Evolutionary conservation across 2,113 vertebrate genomes (phyloP), one percentile per base, ranked within the genome.

Genomic region (Poeciliopsis turrubarensis): DNA sequence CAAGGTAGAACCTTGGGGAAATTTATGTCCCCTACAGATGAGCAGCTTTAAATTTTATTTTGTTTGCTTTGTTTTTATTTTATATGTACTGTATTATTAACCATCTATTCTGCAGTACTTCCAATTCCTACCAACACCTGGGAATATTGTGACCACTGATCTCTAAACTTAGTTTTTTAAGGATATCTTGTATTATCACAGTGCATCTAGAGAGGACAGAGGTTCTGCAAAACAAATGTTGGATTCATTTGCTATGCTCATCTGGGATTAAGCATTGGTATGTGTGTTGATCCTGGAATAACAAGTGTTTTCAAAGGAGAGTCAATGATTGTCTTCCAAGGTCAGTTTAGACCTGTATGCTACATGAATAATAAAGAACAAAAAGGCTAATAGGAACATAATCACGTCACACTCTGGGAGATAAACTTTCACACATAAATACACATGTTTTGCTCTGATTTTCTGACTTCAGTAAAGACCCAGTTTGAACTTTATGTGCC

Each of bases 311-410:
- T 90, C 88, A 77, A 83, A 87, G 82, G 85, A 87, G 91, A 92
- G 89, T 89, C 90, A 90, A 91, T 91, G 90, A 90, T 90, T 90
- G 89, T 89, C 89, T 90, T 91, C 86, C 91, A 91, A 91, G 91
- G 90, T 92, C 90, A 91, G 89, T 91, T 91, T 91, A 83, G 88
- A 86, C 86, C 83, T 1, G 80, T 78, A 82, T 70, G 77, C 85
- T 73, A 85, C 88, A 84, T 90, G 90, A 86, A 90, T 91, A 92
- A 91, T 91, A 68, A 86, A 71, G 82, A 88, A 89, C 65, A 82
- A 82, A 84, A 74, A 89, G 88, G 88, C 88, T 91, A 92, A 89
- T 85, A 81, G 85, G 81, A 87, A 87, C 85, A 89, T 89, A 89
- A 89, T 89, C 90, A 91, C 82, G 80, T 83, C 79, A 73, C 81